Evolutionary conservation across 2,888 invertebrate genomes (phyloP).

Genomic region (Scotopteryx bipunctaria): DNA sequence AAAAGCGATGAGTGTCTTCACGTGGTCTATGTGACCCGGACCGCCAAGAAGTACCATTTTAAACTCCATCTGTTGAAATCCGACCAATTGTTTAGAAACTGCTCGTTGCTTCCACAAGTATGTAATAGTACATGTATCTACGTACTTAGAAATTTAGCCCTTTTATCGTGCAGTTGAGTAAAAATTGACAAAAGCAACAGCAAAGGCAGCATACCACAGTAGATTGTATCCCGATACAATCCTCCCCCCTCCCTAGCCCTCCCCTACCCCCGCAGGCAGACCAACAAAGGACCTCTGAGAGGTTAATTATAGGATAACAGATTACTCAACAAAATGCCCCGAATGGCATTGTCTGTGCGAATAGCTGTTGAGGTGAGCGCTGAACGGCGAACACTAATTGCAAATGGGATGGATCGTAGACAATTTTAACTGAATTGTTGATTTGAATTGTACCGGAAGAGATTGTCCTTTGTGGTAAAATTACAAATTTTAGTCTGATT

Average conservation of each 20-base stretch:
- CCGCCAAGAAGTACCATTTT: too few species aligned
- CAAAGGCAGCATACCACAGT: constrained; percentile 16
- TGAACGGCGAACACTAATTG: background rate
- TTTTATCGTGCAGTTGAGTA: too few species aligned
- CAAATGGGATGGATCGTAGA: background rate
- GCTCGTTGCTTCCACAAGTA: too few species aligned
- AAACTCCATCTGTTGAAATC: too few species aligned
- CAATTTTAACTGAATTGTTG: background rate
- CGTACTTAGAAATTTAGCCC: too few species aligned
- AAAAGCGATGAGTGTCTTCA: too few species aligned
- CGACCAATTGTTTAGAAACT: too few species aligned
- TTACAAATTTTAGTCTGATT: too few species aligned
- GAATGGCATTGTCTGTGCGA: constrained; percentile 11
- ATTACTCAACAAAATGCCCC: constrained; percentile 18
- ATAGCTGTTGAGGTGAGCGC: background rate
- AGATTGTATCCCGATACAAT: constrained; percentile 9
- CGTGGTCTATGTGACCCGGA: too few species aligned
- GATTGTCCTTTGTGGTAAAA: too few species aligned
- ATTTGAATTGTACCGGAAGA: too few species aligned
- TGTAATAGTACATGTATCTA: too few species aligned
- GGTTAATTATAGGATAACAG: constrained; percentile 22
- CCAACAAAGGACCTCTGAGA: constrained; percentile 17
- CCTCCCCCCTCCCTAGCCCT: background rate
- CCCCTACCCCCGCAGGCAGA: background rate
- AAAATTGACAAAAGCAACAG: constrained; percentile 10